Conservation (phyloP, 2,888 invertebrate species). For the Stenolophus ochropezus region DNA sequence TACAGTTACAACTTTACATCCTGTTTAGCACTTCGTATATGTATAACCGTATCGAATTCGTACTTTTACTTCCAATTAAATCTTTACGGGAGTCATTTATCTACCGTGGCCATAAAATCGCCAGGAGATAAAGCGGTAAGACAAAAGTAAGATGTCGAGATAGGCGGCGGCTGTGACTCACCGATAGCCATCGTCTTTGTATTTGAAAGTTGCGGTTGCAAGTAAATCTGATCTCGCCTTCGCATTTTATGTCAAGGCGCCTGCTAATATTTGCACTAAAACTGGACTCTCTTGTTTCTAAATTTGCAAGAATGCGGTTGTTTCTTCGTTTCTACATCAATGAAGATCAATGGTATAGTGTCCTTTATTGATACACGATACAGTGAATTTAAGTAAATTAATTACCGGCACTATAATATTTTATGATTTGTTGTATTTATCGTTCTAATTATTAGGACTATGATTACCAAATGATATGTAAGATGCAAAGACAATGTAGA, state of each 20-base stretch:
- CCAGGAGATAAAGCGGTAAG: neutral
- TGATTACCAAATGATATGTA: no score
- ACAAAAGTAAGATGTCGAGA: neutral
- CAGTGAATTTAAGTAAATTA: no score
- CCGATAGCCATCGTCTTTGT: neutral
- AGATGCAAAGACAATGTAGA: no score
- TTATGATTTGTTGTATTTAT: no score
- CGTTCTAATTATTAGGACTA: no score
- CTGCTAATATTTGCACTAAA: conserved; percentile 12
- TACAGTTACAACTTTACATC: conserved; percentile 10
- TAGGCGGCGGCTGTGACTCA: neutral
- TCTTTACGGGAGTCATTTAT: neutral
- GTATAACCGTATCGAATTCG: neutral
- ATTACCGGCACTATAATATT: no score
- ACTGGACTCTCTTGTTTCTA: neutral
- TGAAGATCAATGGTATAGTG: neutral
- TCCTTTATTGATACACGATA: neutral
- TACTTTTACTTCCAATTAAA: neutral
- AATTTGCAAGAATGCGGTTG: neutral
- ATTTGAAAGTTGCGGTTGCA: conserved; percentile 31
- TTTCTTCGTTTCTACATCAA: neutral
- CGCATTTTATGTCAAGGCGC: conserved; percentile 46
- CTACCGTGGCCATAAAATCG: neutral
- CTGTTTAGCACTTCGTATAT: neutral
- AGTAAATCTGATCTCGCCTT: conserved; percentile 23